Conservation (phyloP, 2,888 invertebrate species). For the Drosophila aldrichi region DNA sequence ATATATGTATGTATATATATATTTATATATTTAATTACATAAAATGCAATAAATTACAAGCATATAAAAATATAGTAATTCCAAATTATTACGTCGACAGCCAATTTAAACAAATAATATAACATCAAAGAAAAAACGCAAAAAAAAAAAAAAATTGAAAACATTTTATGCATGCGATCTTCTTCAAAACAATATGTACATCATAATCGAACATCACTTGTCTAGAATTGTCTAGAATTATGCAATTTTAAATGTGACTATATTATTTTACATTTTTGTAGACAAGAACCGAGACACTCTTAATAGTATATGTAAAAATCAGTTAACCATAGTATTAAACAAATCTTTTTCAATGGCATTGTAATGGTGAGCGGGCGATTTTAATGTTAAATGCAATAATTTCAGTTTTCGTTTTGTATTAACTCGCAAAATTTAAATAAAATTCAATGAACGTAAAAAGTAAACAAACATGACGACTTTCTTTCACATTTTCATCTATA, state of each 20-base stretch:
- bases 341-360: slow-evolving; percentile 75
- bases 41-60: slow-evolving; percentile 76
- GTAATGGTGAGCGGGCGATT: slow-evolving; percentile 73
- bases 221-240: slow-evolving; percentile 70
- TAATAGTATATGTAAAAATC: slow-evolving; percentile 72
- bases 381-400: slow-evolving; percentile 77
- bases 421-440: slow-evolving; percentile 78
- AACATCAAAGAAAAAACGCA: slow-evolving; percentile 17
- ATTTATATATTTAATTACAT: slow-evolving; percentile 82
- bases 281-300: slow-evolving; percentile 67
- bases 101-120: slow-evolving; percentile 33
- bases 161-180: slow-evolving; percentile 75
- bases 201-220: slow-evolving; percentile 70
- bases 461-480: slow-evolving; percentile 13
- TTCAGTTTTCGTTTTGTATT: slow-evolving; percentile 74
- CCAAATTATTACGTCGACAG: slow-evolving; percentile 67
- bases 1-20: slow-evolving; percentile 30
- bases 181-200: slow-evolving; percentile 71
- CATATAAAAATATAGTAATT: slow-evolving; percentile 69
- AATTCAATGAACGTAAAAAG: slow-evolving; percentile 77
- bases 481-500: background rate
- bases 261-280: slow-evolving; percentile 78
- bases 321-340: slow-evolving; percentile 79
- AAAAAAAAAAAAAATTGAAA: slow-evolving; percentile 41
- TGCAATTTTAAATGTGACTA: slow-evolving; percentile 77